Percentiles rank a stretch among this genome's conserved stretches.
phyloP scores from a whole-genome alignment of 2,888 invertebrate species.

The Blera fallax region DNA sequence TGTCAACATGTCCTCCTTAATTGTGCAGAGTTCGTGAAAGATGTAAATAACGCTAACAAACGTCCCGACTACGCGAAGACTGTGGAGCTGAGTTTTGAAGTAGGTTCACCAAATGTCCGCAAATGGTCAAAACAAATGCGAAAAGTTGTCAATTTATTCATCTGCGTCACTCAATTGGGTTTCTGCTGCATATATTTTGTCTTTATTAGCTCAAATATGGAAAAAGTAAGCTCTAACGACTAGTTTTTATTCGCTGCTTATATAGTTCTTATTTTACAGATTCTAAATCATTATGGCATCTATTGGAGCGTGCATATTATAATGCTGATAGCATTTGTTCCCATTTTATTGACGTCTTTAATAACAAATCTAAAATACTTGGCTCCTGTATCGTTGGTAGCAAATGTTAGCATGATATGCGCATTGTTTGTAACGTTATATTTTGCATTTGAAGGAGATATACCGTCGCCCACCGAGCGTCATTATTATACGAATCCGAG shows the following conservation, averaged over 20 bases:
- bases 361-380: conserved; percentile 89
- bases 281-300: conserved; percentile 86
- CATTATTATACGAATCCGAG: conserved; percentile 85
- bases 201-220: conserved; percentile 93
- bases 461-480: conserved; percentile 85
- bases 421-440: conserved; percentile 89
- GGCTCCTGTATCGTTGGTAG: conserved; percentile 89
- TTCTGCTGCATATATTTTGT: conserved; percentile 99
- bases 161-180: conserved; percentile 97
- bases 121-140: conserved; percentile 86
- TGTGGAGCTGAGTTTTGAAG: conserved; percentile 90
- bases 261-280: conserved; percentile 81
- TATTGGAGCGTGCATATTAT: conserved; percentile 86
- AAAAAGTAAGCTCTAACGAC: conserved; percentile 84
- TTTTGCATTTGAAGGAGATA: conserved; percentile 88
- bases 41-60: conserved; percentile 83
- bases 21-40: conserved; percentile 87
- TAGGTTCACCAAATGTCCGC: conserved; percentile 87
- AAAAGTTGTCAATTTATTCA: conserved; percentile 90
- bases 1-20: conserved; percentile 95
- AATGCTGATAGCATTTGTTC: conserved; percentile 88
- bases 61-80: conserved; percentile 91
- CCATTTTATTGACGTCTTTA: conserved; percentile 88
- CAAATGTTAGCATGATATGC: conserved; percentile 89
- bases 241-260: not conserved